Evolutionary conservation across 2,797 vertebrate species (phyloP), one percentile per base, ranked within the genome.

Genomic region (Semaprochilodus insignis): DNA sequence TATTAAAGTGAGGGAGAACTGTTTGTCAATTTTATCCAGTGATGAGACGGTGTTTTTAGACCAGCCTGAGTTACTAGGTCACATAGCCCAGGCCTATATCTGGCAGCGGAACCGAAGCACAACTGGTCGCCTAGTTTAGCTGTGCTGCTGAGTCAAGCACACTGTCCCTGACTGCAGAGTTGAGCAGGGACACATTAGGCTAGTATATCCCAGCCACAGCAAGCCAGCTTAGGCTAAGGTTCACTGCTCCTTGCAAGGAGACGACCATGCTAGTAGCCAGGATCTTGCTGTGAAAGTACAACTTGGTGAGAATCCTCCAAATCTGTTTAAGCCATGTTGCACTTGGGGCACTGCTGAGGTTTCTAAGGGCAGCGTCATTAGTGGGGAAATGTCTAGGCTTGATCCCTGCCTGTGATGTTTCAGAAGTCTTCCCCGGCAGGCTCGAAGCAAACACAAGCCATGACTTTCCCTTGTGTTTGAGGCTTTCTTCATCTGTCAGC

Each of bases 131-230:
- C 59, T 62, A 25, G 62, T 84, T 73, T 84, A 59, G 51, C 51
- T 73, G 23, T 65, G 34, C 59, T 74, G 78, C 78, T 78, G 81
- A 84, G 72, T 86, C 73, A 84, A 79, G 79, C 73, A 60, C 40
- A 23, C 78, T 57, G 23, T 6, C 62, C 14, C n/a, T 74, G 59
- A 74, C 72, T 40, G 16, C 5, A 59, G 72, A 57, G 51, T 57
- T 67, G 51, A 69, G 82, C 72, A 55, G 55, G 31, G 77, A 55
- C 77, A 67, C 69, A 36, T 17, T 66, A 66, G 57, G 25, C 8
- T 25, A 19, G 36, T 31, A 69, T 67, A 75, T 76, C 63, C 14
- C 4, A 48, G 72, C 15, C 48, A 48, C 5, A 15, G 7, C 48
- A 55, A n/a, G n/a, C n/a, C n/a, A 2, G 6, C 15, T 23, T 23